Percentiles rank a stretch among this genome's conserved stretches.
Conservation (phyloP, 2,888 invertebrate species). For the Rhorus exstirpatorius region DNA sequence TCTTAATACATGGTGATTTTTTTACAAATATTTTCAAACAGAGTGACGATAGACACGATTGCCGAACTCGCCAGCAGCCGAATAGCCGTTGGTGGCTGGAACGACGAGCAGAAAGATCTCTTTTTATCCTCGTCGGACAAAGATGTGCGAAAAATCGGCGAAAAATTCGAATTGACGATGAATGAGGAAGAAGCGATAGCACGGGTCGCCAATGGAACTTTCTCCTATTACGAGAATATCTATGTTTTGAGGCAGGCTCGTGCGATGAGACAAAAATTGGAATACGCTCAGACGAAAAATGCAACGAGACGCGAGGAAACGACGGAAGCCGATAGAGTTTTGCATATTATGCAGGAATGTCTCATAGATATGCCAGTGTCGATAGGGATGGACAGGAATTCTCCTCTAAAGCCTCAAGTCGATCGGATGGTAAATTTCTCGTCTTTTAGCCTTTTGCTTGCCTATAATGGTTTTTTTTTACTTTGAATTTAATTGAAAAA, state of each 20-base stretch:
- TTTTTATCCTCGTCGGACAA: slow-evolving; percentile 91
- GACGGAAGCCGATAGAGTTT: slow-evolving; percentile 85
- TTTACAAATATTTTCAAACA: slow-evolving; percentile 76
- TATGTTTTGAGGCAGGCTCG: slow-evolving; percentile 90
- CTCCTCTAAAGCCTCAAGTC: slow-evolving; percentile 90
- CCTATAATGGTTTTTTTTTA: neutral
- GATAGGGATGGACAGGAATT: slow-evolving; percentile 93
- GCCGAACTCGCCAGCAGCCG: slow-evolving; percentile 90
- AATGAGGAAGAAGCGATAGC: slow-evolving; percentile 89
- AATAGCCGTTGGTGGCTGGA: slow-evolving; percentile 91
- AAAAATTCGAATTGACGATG: slow-evolving; percentile 89
- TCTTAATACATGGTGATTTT: neutral
- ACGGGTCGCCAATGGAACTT: slow-evolving; percentile 90
- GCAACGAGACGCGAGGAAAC: slow-evolving; percentile 67
- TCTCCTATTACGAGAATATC: slow-evolving; percentile 93
- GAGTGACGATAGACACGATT: slow-evolving; percentile 93
- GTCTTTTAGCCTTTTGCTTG: slow-evolving; percentile 10
- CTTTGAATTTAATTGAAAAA: no score
- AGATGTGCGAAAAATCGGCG: slow-evolving; percentile 89
- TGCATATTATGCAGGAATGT: slow-evolving; percentile 94
- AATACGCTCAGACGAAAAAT: slow-evolving; percentile 79
- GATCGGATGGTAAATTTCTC: slow-evolving; percentile 87
- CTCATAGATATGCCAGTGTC: slow-evolving; percentile 93
- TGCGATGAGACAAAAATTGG: slow-evolving; percentile 87
- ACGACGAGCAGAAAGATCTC: slow-evolving; percentile 90